Evolutionary conservation across 2,888 invertebrate species (phyloP).

Genomic region (Lycocerus yunnanus): DNA sequence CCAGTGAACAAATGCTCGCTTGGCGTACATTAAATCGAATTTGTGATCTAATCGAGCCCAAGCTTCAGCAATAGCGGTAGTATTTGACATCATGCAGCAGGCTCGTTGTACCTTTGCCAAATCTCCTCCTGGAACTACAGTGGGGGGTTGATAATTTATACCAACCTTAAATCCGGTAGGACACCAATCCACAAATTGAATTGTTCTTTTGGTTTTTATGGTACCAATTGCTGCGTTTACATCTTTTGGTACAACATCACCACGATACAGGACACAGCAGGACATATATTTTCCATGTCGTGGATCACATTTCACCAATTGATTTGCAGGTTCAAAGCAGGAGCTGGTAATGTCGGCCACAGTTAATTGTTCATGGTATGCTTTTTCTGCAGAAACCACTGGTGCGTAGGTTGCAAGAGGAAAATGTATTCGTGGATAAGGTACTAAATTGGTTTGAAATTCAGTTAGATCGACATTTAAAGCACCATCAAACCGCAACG

Average conservation of each 20-base stretch:
- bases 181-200: background rate
- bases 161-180: background rate
- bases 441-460: constrained; percentile 60
- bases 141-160: background rate
- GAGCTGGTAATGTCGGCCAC: background rate
- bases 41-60: constrained; percentile 64
- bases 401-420: background rate
- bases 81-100: background rate
- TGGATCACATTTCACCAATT: background rate
- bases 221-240: background rate
- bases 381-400: background rate
- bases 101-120: background rate
- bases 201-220: constrained; percentile 46
- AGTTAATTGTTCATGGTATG: background rate
- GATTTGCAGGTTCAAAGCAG: background rate
- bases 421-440: background rate
- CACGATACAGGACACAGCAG: background rate
- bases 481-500: constrained; percentile 63
- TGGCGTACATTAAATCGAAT: constrained; percentile 72
- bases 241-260: background rate
- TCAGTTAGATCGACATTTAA: constrained; percentile 65
- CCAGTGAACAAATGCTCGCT: constrained; percentile 74
- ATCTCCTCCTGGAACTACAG: background rate
- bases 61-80: constrained; percentile 6
- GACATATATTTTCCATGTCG: background rate